phyloP scores from a whole-genome alignment of 1,140 invertebrate species.

The Drosophila kurseongensis region DNA sequence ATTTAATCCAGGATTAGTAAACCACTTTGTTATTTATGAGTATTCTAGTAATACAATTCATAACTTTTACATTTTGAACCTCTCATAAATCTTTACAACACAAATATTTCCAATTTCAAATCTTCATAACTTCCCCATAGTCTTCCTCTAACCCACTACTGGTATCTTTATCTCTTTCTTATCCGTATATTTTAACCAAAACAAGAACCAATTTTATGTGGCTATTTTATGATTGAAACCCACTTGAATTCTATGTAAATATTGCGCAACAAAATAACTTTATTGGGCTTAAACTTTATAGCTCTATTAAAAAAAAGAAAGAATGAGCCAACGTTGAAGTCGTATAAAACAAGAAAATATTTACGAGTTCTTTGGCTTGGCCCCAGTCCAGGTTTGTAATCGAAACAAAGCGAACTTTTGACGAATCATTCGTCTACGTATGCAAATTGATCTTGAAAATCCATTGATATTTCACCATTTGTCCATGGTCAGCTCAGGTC shows the following conservation, averaged over 20 bases:
- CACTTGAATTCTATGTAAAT: conserved; percentile 69
- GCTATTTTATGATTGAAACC: conserved; percentile 53
- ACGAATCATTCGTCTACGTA: conserved; percentile 35
- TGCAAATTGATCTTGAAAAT: conserved; percentile 32
- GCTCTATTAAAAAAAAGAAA: conserved; percentile 62
- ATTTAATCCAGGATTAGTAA: neutral
- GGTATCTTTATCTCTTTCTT: neutral
- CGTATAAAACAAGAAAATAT: conserved; percentile 46
- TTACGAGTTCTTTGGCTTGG: conserved; percentile 55
- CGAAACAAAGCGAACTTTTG: conserved; percentile 30
- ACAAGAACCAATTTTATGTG: conserved; percentile 33
- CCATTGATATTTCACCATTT: conserved; percentile 44
- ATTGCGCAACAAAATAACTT: conserved; percentile 75
- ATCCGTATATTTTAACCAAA: conserved; percentile 23
- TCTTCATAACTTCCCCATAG: neutral
- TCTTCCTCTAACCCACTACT: neutral
- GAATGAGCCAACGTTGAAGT: conserved; percentile 14
- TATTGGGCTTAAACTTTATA: conserved; percentile 67
- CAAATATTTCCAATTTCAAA: neutral
- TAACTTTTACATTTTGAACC: neutral
- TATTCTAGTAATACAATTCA: too few relatives aligned
- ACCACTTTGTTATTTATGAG: neutral
- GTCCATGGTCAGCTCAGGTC: conserved; percentile 42
- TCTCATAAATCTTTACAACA: neutral
- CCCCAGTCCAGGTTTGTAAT: neutral